Evolutionary conservation across 1,140 invertebrate species (phyloP).

Genomic region (Leptinotarsa texana): DNA sequence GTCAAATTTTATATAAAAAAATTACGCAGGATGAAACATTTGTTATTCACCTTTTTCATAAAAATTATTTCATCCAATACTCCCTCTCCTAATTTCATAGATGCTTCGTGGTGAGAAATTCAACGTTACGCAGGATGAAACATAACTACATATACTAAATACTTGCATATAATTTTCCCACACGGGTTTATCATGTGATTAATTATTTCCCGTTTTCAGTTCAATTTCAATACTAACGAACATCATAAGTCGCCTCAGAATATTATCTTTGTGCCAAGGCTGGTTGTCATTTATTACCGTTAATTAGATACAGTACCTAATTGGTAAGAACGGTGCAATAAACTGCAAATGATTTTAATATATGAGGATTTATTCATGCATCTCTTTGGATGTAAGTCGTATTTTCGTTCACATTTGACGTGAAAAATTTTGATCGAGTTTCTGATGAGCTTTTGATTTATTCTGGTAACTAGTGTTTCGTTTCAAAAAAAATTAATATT

Average conservation of each 20-base stretch:
- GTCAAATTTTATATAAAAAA: too few species aligned
- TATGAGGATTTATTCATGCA: conserved; percentile 3
- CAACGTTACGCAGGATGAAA: too few species aligned
- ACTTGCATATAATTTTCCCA: neutral
- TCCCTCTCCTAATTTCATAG: too few species aligned
- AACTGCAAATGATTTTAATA: conserved; percentile 8
- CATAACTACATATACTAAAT: neutral
- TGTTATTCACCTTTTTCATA: too few species aligned
- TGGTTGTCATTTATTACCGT: conserved; percentile 17
- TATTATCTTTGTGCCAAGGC: neutral
- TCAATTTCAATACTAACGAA: neutral
- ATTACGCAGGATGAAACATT: too few species aligned
- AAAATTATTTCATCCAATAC: too few species aligned
- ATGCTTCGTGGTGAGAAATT: too few species aligned
- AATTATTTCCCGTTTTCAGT: neutral
- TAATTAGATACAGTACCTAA: conserved; percentile 6
- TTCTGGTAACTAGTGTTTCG: too few species aligned
- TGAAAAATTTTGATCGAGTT: neutral
- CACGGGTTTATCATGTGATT: neutral
- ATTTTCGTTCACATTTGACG: neutral
- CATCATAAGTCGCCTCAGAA: conserved; percentile 1
- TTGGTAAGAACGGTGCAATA: conserved; percentile 6
- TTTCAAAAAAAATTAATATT: too few species aligned
- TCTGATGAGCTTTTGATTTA: neutral
- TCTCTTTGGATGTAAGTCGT: too few species aligned